These are phyloP conservation scores for Loriculus beryllinus DNA, from an alignment of 2,797 vertebrate species.

Conservation along the genomic window DNA sequence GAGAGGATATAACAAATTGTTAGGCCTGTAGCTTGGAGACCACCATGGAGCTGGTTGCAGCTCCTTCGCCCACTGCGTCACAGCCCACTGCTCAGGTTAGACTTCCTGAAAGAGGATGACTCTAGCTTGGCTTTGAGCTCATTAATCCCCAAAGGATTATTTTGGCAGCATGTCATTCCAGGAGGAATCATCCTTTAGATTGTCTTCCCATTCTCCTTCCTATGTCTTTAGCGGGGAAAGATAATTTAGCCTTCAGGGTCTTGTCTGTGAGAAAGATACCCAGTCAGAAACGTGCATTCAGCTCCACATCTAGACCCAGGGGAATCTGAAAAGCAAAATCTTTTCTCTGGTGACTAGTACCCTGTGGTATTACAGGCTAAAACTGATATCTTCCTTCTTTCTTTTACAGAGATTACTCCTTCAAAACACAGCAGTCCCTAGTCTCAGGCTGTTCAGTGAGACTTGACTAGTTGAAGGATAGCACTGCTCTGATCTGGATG, in stretches of 20 bases:
- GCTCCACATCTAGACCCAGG: not conserved
- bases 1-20: not conserved
- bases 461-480: not conserved
- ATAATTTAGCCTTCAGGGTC: not conserved
- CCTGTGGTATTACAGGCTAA: not conserved
- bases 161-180: not conserved
- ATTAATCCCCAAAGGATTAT: not conserved
- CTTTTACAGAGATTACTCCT: not conserved
- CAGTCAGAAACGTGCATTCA: not conserved
- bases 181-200: not conserved
- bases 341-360: not conserved
- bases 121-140: not conserved
- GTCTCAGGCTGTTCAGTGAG: not conserved
- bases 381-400: not conserved
- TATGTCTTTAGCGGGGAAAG: not conserved
- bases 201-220: not conserved
- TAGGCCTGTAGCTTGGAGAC: not conserved
- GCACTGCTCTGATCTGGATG: not conserved
- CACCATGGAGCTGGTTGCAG: not conserved
- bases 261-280: not conserved
- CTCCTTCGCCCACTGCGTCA: not conserved
- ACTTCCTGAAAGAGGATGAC: not conserved
- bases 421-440: not conserved
- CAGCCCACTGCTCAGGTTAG: not conserved
- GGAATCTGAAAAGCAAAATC: not conserved